These are phyloP conservation scores for Semibalanus balanoides DNA, from an alignment of 1,140 invertebrate species.

Conservation along the genomic window DNA sequence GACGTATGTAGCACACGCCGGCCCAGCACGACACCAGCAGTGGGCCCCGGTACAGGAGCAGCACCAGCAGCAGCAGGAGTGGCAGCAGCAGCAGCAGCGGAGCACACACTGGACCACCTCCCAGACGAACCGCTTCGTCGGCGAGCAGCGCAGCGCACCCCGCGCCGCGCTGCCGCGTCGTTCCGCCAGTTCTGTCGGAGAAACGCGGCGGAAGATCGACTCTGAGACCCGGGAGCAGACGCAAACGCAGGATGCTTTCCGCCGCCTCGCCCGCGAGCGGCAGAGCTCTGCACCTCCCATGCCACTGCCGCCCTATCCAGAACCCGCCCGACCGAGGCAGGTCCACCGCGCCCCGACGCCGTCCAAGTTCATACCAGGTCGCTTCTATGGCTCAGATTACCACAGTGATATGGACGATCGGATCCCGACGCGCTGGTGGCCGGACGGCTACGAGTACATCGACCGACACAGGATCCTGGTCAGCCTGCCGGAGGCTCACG, in stretches of 20 bases:
- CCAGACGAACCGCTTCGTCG: not conserved
- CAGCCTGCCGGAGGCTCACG: not conserved
- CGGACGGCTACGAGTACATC: conserved; percentile 7
- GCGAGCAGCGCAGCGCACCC: not conserved
- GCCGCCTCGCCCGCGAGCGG: conserved; percentile 23
- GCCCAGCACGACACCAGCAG: not conserved
- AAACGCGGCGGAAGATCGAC: conserved; percentile 32
- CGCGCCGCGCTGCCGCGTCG: not conserved
- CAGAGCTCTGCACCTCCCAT: no score
- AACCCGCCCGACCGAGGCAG: no score
- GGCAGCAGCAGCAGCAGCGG: not conserved
- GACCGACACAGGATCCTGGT: not conserved
- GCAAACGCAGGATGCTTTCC: no score
- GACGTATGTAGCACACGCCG: not conserved
- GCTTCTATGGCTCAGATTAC: conserved; percentile 54
- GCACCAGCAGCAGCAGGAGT: not conserved
- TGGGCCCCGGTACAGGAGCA: not conserved
- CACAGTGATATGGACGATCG: conserved; percentile 53
- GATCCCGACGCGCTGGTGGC: conserved; percentile 41
- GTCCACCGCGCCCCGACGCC: conserved; percentile 34
- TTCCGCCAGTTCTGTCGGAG: conserved; percentile 16
- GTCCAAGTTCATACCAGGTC: conserved; percentile 49
- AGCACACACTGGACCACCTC: not conserved
- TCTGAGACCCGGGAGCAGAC: not conserved
- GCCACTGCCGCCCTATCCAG: no score